A percentile compares a stretch with the other conserved stretches of the same genome.
These are phyloP conservation scores for Brachyistius frenatus DNA, from an alignment of 2,113 vertebrate species.

Conservation along the genomic window DNA sequence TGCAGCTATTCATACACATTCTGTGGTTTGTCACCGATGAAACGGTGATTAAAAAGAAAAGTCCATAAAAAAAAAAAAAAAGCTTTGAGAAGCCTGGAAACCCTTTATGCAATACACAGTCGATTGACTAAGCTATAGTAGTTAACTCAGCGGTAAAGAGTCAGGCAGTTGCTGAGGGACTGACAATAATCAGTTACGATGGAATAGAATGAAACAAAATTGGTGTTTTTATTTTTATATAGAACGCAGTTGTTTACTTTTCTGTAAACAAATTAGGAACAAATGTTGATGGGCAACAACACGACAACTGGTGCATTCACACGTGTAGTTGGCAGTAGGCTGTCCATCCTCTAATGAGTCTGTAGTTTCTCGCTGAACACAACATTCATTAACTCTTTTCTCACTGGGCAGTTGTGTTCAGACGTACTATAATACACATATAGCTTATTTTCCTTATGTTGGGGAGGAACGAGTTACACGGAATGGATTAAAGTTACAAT, in stretches of 20 bases:
- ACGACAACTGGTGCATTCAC: not conserved
- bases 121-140: not conserved
- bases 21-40: constrained; percentile 43
- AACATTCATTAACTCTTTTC: no score
- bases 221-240: not conserved
- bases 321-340: not conserved
- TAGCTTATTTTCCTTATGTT: no score
- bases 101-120: not conserved
- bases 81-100: not conserved
- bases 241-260: not conserved
- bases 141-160: constrained; percentile 3
- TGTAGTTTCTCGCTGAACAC: no score
- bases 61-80: constrained; percentile 26
- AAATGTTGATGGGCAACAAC: not conserved
- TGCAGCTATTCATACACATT: constrained; percentile 52
- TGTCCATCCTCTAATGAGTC: not conserved
- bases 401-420: no score
- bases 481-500: no score
- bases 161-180: not conserved
- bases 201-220: not conserved
- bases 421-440: no score
- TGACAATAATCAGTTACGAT: no score
- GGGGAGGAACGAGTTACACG: no score
- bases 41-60: constrained; percentile 43
- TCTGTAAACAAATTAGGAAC: not conserved